Evolutionary conservation across 2,797 vertebrate species (phyloP).

Genomic region (Melanotaenia parkinsoni): DNA sequence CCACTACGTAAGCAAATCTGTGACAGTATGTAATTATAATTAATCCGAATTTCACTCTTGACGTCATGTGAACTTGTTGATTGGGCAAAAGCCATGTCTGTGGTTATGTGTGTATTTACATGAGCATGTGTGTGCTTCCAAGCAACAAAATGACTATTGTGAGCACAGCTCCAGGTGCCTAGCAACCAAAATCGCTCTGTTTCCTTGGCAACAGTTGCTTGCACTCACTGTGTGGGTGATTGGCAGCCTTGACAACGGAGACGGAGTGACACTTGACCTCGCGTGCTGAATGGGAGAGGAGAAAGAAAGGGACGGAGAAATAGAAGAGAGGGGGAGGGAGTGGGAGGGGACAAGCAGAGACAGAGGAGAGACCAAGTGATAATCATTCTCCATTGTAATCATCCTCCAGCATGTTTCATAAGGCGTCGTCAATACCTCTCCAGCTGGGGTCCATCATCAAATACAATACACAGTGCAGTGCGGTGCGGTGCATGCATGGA

Average conservation of each 20-base stretch:
- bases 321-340: conserved; percentile 63
- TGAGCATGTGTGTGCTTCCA: conserved; percentile 63
- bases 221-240: conserved; percentile 83
- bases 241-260: conserved; percentile 85
- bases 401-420: conserved; percentile 78
- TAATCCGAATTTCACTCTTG: conserved; percentile 51
- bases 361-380: conserved; percentile 77
- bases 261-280: conserved; percentile 84
- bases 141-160: conserved; percentile 85
- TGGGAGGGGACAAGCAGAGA: conserved; percentile 60
- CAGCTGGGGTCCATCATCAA: conserved; percentile 79
- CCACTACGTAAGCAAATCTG: conserved; percentile 60
- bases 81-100: conserved; percentile 60
- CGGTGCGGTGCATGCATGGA: conserved; percentile 53
- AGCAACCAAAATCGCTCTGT: conserved; percentile 84
- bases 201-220: conserved; percentile 88
- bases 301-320: conserved; percentile 62
- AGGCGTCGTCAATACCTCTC: conserved; percentile 76
- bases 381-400: conserved; percentile 82
- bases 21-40: conserved; percentile 51
- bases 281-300: conserved; percentile 77
- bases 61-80: conserved; percentile 72
- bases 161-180: conserved; percentile 84
- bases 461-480: conserved; percentile 69
- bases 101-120: conserved; percentile 59